Conservation (phyloP, 2,113 vertebrate species). For the Gavialis gangeticus region DNA sequence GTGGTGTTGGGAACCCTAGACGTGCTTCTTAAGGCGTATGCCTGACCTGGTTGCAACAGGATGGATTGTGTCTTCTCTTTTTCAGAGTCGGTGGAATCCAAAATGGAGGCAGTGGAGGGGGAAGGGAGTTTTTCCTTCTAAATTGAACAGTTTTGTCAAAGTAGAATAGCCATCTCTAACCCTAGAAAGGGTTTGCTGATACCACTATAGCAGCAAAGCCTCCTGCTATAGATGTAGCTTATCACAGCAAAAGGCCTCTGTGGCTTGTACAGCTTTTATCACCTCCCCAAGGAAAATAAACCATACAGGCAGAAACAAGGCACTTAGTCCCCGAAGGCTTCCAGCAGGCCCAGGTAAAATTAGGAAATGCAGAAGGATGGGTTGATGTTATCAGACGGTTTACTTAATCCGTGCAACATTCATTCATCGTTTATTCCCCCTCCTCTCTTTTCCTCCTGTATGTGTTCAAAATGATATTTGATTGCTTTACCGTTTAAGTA, state of each 20-base stretch:
- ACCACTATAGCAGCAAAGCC: too few relatives aligned
- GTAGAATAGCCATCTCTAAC: neutral
- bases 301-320: neutral
- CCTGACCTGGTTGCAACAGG: neutral
- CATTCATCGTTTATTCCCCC: neutral
- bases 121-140: neutral
- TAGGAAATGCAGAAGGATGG: neutral
- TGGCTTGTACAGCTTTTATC: neutral
- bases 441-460: neutral
- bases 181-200: neutral
- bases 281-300: neutral
- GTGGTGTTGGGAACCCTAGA: neutral
- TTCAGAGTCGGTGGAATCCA: neutral
- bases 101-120: neutral
- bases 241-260: neutral
- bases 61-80: neutral
- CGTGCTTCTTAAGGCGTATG: neutral
- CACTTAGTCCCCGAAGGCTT: neutral
- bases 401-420: neutral
- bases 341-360: neutral
- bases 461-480: neutral
- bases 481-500: neutral
- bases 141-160: neutral
- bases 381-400: neutral
- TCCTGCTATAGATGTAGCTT: too few relatives aligned